These are phyloP conservation scores for Oeneis ivallda DNA, from an alignment of 2,888 invertebrate species.

Conservation along the genomic window DNA sequence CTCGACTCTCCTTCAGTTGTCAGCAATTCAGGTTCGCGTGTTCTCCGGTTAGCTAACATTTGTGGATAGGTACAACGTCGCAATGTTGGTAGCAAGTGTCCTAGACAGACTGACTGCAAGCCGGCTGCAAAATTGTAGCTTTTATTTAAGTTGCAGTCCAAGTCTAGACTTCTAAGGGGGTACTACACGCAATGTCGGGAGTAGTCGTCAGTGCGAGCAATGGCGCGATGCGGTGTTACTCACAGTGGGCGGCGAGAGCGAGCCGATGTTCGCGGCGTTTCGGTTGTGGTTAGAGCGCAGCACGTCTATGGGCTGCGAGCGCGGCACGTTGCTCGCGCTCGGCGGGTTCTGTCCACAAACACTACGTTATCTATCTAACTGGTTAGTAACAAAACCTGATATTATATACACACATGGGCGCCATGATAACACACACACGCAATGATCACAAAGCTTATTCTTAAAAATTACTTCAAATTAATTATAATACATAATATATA, in stretches of 20 bases:
- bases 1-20: too few relatives aligned
- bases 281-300: constrained; percentile 88
- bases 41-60: too few relatives aligned
- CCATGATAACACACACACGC: background rate
- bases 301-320: constrained; percentile 93
- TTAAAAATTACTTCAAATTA: background rate
- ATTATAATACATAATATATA: background rate
- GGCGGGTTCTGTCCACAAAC: constrained; percentile 57
- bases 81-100: too few relatives aligned
- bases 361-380: constrained; percentile 24
- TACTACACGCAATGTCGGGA: too few relatives aligned
- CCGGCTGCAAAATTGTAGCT: too few relatives aligned
- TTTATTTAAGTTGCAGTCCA: too few relatives aligned
- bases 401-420: background rate
- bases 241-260: constrained; percentile 94
- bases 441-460: background rate
- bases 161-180: background rate
- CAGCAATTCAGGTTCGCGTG: too few relatives aligned
- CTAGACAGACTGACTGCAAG: too few relatives aligned
- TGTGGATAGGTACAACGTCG: too few relatives aligned
- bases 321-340: constrained; percentile 82
- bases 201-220: background rate
- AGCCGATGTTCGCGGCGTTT: constrained; percentile 91
- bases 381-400: background rate
- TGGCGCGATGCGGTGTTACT: constrained; percentile 52